Conservation (phyloP, 2,797 vertebrate species). For the Macrochelys suwanniensis region DNA sequence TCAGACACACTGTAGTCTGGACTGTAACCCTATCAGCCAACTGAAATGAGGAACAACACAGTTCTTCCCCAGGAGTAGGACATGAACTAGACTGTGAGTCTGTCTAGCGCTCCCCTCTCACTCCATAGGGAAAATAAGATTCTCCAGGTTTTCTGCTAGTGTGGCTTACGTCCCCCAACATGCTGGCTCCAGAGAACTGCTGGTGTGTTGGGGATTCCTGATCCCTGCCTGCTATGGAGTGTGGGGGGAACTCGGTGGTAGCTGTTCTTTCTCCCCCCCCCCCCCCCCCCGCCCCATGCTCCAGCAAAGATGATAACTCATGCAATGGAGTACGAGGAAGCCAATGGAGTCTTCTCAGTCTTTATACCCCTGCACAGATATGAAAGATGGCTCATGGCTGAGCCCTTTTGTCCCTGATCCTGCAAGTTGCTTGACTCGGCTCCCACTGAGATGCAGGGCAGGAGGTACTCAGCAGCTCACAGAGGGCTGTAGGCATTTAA, state of each 20-base stretch:
- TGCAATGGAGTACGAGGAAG: fast-evolving
- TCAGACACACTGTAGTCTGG: background rate
- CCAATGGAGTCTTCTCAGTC: background rate
- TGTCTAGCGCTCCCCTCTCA: background rate
- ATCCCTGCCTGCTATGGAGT: background rate
- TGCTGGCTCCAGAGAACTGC: background rate
- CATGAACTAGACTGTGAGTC: background rate
- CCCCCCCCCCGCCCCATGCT: background rate
- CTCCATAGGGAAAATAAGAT: background rate
- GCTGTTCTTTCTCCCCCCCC: background rate
- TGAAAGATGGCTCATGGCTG: background rate
- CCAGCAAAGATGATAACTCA: background rate
- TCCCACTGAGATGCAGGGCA: background rate
- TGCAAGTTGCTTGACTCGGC: background rate
- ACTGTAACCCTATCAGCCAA: background rate
- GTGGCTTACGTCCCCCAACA: background rate
- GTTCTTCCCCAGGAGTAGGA: background rate
- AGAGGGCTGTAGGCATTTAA: background rate
- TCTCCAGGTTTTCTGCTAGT: background rate
- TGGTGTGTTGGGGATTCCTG: background rate
- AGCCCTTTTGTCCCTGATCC: background rate
- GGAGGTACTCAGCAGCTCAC: background rate
- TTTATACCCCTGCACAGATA: background rate
- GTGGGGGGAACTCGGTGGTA: fast-evolving
- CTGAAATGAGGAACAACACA: background rate